These are phyloP conservation scores for Tragulus kanchil DNA, from an alignment of 2,113 vertebrate genomes.

Conservation along the genomic window DNA sequence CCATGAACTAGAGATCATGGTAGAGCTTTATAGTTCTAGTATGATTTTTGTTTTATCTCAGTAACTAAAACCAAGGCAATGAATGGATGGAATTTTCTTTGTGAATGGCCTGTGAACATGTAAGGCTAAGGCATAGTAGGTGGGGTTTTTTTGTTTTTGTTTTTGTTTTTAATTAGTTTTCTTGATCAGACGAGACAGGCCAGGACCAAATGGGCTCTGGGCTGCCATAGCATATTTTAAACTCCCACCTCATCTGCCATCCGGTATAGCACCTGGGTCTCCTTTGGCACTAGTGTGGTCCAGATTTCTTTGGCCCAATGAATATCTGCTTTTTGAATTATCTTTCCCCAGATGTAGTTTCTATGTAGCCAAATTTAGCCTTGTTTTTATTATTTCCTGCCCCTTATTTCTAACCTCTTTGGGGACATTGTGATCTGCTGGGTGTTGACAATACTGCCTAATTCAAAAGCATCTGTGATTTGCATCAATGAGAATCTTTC, in stretches of 20 bases:
- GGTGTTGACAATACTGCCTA: conserved; percentile 74
- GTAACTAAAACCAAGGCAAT: conserved; percentile 39
- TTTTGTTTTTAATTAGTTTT: conserved; percentile 10
- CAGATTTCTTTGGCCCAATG: conserved; percentile 76
- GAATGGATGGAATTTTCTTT: conserved; percentile 35
- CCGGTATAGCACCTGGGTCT: conserved; percentile 78
- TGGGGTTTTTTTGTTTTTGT: too few species aligned
- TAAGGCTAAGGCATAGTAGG: background rate
- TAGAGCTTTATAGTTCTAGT: background rate
- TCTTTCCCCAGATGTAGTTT: conserved; percentile 83
- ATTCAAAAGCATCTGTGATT: conserved; percentile 81
- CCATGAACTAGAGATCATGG: conserved; percentile 18
- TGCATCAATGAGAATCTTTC: conserved; percentile 69
- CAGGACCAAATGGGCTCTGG: conserved; percentile 54
- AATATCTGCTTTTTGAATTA: conserved; percentile 83
- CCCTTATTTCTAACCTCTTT: conserved; percentile 77
- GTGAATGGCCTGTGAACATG: background rate
- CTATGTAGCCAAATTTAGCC: conserved; percentile 82
- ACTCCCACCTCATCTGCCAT: conserved; percentile 79
- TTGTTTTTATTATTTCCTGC: conserved; percentile 82
- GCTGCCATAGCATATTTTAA: conserved; percentile 71
- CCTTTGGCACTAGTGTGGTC: conserved; percentile 73
- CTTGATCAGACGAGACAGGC: conserved; percentile 60
- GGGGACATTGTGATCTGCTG: conserved; percentile 74
- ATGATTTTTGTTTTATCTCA: conserved; percentile 47